Evolutionary conservation across 2,888 invertebrate genomes (phyloP).

Genomic region (Phyllotreta striolata): DNA sequence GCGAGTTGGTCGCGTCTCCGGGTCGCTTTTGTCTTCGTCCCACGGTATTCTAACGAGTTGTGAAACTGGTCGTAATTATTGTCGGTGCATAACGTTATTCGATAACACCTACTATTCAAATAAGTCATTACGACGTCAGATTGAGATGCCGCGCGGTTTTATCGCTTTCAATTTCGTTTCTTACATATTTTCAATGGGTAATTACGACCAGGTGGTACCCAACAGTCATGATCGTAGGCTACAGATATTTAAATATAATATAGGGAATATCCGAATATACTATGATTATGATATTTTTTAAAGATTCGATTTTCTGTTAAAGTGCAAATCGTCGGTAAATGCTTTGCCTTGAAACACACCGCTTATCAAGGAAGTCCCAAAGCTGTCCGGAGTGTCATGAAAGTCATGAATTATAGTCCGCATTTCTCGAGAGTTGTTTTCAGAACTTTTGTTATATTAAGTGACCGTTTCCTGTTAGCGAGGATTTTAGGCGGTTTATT

Average conservation of each 20-base stretch:
- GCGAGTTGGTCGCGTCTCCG: too few relatives aligned
- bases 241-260: background rate
- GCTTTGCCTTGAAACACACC: slow-evolving; percentile 1
- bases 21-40: slow-evolving; percentile 38
- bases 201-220: slow-evolving; percentile 12
- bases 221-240: slow-evolving; percentile 2
- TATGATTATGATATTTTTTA: too few relatives aligned
- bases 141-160: slow-evolving; percentile 22
- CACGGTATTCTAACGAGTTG: slow-evolving; percentile 38
- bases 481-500: slow-evolving; percentile 33
- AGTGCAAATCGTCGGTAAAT: too few relatives aligned
- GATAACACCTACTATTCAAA: slow-evolving; percentile 42
- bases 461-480: slow-evolving; percentile 40
- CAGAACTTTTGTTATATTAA: slow-evolving; percentile 27
- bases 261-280: too few relatives aligned
- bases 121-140: slow-evolving; percentile 35
- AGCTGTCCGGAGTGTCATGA: slow-evolving; percentile 26
- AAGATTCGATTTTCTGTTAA: too few relatives aligned
- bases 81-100: slow-evolving; percentile 36
- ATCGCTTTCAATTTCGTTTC: slow-evolving; percentile 16
- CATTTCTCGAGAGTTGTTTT: slow-evolving; percentile 31
- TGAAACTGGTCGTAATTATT: slow-evolving; percentile 41
- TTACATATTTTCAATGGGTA: slow-evolving; percentile 19
- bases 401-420: slow-evolving; percentile 30
- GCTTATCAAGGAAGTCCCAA: slow-evolving; percentile 7